Base-by-base conservation (phyloP, 2,888 invertebrate genomes). In the Colletes collaris region DNA sequence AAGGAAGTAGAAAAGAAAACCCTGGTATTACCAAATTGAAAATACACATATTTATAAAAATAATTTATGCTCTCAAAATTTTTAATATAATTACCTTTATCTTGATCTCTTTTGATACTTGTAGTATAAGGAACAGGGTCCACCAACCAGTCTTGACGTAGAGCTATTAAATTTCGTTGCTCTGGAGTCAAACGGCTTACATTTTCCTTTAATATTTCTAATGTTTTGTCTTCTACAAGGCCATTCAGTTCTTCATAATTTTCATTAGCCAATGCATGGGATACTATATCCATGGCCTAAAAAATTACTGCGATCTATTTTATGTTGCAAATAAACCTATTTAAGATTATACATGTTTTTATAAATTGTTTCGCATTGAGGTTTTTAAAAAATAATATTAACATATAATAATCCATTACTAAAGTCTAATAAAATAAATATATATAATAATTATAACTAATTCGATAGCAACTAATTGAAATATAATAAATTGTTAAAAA, bases 281-380 rank as follows among this genome's bases (percentile, higher is more conserved):
- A 93, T 13, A 94, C 93, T 19, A 89, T 56, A 2, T 75, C 70
- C 1, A 94, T 81, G 0, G 94, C 94, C 94, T 94, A 86, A 87
- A 16, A 62, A 4, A 60, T 52, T 44, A 11, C 5, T 6, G 44
- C 11, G 4, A 60, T 60, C 44, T 19, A 27, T 46, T 13, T 46
- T 27, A 46, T 46, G 2, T 46, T 46, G 44, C 44, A 7, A 10
- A 46, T 8, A 19, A 44, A 44, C 16, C n/a, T 13, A 37, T 37
- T 10, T 16, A 10, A 4, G 4, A 4, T 6, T n/a, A 40, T 8
- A 3, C 0, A 46, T 46, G 8, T 46, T 7, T 8, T 46, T 46
- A 8, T 46, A 46, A 40, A 46, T 10, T 46, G 44, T 46, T 46
- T 46, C 2, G 10, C 2, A 8, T 8, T 46, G 1, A 7, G 7